These are phyloP conservation scores for Liparis tanakae DNA, from an alignment of 2,797 vertebrate genomes.

Conservation along the genomic window DNA sequence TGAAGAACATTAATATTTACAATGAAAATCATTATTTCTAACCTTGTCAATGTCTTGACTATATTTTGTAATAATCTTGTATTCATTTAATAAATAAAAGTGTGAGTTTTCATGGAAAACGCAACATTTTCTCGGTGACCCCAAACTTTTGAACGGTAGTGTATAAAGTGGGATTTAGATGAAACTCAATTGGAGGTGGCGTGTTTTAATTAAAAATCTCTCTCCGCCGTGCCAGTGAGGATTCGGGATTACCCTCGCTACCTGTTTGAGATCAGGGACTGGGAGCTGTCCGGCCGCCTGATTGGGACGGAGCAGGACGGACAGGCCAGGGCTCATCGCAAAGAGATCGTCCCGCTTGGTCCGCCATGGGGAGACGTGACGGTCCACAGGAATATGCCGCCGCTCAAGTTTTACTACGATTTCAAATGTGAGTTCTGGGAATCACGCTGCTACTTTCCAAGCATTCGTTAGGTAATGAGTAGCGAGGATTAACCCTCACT, in stretches of 20 bases:
- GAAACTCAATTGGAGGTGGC: background rate
- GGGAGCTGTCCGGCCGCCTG: slow-evolving; percentile 91
- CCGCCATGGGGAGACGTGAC: slow-evolving; percentile 91
- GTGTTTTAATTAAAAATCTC: background rate
- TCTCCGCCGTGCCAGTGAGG: slow-evolving; percentile 83
- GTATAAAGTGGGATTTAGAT: background rate
- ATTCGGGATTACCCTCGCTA: slow-evolving; percentile 98
- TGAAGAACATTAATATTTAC: too few relatives aligned
- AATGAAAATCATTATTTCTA: too few relatives aligned
- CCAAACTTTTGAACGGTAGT: too few relatives aligned
- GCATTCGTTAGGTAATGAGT: background rate
- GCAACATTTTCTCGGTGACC: too few relatives aligned
- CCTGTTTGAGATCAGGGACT: slow-evolving; percentile 96
- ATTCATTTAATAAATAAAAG: too few relatives aligned
- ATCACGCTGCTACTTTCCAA: background rate
- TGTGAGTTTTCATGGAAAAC: too few relatives aligned
- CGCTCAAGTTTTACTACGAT: slow-evolving; percentile 97
- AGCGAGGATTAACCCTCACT: background rate
- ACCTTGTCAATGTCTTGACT: too few relatives aligned
- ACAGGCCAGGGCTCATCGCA: slow-evolving; percentile 88
- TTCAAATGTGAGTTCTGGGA: slow-evolving; percentile 89
- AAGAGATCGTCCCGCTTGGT: slow-evolving; percentile 87
- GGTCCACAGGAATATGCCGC: slow-evolving; percentile 94
- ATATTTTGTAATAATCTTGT: too few relatives aligned
- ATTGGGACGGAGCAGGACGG: slow-evolving; percentile 93